These are phyloP conservation scores for Cheilosia vernalis DNA, from an alignment of 2,888 invertebrate species.

Conservation along the genomic window DNA sequence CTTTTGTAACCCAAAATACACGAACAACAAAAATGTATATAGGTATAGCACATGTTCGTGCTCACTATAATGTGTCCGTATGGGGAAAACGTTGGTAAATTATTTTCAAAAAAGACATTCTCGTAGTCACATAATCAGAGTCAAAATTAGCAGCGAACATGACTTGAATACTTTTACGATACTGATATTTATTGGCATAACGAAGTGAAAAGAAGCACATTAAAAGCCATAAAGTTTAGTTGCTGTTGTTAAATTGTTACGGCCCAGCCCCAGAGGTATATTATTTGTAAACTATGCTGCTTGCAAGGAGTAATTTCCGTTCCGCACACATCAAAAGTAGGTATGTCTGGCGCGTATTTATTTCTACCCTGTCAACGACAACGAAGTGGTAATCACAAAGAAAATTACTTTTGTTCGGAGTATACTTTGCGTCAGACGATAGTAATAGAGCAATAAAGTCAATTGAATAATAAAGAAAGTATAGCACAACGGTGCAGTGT, in stretches of 20 bases:
- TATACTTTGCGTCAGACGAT: neutral
- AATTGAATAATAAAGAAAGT: slow-evolving; percentile 35
- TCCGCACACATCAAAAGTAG: too few species aligned
- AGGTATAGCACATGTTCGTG: too few species aligned
- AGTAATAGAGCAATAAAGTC: slow-evolving; percentile 13
- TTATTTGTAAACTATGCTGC: neutral
- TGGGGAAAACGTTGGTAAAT: too few species aligned
- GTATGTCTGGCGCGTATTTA: too few species aligned
- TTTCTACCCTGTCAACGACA: slow-evolving; percentile 1
- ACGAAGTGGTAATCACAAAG: slow-evolving; percentile 4
- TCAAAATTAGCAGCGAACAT: too few species aligned
- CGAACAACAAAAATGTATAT: too few species aligned
- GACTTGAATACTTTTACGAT: too few species aligned
- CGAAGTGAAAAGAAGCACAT: neutral
- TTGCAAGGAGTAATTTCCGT: neutral
- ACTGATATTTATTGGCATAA: neutral
- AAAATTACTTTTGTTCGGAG: neutral
- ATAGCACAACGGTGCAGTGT: neutral
- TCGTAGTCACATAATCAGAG: too few species aligned
- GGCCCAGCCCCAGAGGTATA: too few species aligned
- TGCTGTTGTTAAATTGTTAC: neutral
- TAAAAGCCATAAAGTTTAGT: neutral
- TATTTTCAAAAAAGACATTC: too few species aligned
- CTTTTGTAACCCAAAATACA: too few species aligned
- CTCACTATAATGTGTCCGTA: too few species aligned